Evolutionary conservation across 23 tunicate genomes (phyloP).

Genomic region (Clavelina lepadiformis): DNA sequence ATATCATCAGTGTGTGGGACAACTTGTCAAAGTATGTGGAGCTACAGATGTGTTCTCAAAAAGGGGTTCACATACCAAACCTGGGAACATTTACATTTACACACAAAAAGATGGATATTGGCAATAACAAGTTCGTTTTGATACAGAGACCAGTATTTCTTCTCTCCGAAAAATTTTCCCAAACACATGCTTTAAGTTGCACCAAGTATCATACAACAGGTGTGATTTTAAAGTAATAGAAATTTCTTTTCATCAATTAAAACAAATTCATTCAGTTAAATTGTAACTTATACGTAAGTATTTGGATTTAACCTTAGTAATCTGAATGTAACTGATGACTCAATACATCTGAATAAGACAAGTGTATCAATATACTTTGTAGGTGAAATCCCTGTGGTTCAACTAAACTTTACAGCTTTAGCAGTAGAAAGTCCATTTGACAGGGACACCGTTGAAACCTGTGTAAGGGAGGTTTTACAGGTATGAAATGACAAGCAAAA

Average conservation of each 20-base stretch:
- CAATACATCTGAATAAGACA: not conserved
- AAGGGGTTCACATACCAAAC: slow-evolving; percentile 68
- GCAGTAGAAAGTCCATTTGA: slow-evolving; percentile 65
- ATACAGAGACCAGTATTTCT: slow-evolving; percentile 89
- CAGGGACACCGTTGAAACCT: slow-evolving; percentile 82
- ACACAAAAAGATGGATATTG: slow-evolving; percentile 62
- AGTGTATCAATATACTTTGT: not conserved
- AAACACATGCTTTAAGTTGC: slow-evolving; percentile 73
- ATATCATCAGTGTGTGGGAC: slow-evolving; percentile 89
- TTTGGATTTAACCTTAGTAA: no score
- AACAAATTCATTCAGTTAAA: no score
- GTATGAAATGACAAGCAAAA: no score
- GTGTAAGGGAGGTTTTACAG: slow-evolving; percentile 88
- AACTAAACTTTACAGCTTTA: slow-evolving; percentile 66
- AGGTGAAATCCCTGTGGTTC: slow-evolving; percentile 81
- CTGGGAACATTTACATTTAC: slow-evolving; percentile 85
- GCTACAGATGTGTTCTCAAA: slow-evolving; percentile 65
- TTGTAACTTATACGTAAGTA: no score
- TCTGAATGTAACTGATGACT: not conserved
- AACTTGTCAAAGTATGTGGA: slow-evolving; percentile 68
- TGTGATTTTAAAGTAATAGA: not conserved
- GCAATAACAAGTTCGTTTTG: slow-evolving; percentile 73
- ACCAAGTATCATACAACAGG: slow-evolving; percentile 85
- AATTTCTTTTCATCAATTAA: no score
- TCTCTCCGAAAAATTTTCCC: slow-evolving; percentile 76